Evolutionary conservation across 2,888 invertebrate genomes (phyloP).

Genomic region (Blastobasis lacticolella): DNA sequence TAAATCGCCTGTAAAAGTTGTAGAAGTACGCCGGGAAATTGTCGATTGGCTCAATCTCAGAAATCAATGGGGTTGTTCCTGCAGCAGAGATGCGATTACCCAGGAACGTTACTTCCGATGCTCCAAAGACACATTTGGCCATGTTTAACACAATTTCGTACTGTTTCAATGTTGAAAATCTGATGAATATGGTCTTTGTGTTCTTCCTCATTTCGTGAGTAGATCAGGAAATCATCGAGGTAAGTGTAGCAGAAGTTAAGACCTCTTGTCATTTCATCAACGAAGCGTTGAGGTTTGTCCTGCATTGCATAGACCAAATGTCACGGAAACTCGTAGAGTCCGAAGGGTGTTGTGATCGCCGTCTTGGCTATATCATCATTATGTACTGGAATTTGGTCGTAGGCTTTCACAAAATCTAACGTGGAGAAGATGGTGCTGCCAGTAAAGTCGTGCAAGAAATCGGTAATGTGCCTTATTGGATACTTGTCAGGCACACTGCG

Average conservation of each 20-base stretch:
- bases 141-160: slow-evolving; percentile 19
- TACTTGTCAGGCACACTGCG: no score
- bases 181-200: slow-evolving; percentile 18
- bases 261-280: no score
- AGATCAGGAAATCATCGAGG: slow-evolving; percentile 32
- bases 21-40: no score
- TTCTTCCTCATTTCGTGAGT: slow-evolving; percentile 13
- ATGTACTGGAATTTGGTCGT: slow-evolving; percentile 3
- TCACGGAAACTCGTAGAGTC: no score
- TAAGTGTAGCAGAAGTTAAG: no score
- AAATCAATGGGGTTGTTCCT: slow-evolving; percentile 27
- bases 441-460: no score
- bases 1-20: slow-evolving; percentile 7
- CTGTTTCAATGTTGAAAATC: slow-evolving; percentile 15
- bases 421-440: not conserved
- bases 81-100: slow-evolving; percentile 15
- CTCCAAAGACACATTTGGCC: slow-evolving; percentile 21
- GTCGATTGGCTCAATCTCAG: slow-evolving; percentile 22
- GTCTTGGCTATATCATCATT: slow-evolving; percentile 16
- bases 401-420: slow-evolving; percentile 13
- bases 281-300: no score
- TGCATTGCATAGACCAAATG: slow-evolving; percentile 39
- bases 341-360: no score
- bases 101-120: slow-evolving; percentile 16
- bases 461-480: no score